Evolutionary conservation across 2,797 vertebrate species (phyloP).

Genomic region (Gorsachius magnificus): DNA sequence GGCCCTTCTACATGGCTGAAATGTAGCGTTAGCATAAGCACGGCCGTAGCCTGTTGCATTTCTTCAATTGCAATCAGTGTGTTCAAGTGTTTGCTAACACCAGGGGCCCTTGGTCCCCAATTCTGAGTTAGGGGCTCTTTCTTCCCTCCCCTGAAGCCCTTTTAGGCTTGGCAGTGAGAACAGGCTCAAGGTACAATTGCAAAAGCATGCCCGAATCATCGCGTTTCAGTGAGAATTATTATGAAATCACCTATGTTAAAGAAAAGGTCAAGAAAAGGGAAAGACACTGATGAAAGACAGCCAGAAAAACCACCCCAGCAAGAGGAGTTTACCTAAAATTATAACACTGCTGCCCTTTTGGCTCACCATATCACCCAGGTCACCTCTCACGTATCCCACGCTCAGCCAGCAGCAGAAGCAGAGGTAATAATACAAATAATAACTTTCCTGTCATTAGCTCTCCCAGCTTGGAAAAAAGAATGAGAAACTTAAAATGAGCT

Average conservation of each 20-base stretch:
- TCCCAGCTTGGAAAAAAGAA: background rate
- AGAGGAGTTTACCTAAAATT: background rate
- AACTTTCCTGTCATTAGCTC: background rate
- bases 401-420: background rate
- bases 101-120: background rate
- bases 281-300: background rate
- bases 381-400: background rate
- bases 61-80: background rate
- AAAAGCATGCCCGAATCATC: background rate
- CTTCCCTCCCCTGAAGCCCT: background rate
- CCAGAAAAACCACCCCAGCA: background rate
- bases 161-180: background rate
- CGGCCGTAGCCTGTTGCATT: background rate
- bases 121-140: background rate
- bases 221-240: background rate
- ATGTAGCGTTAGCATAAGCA: background rate
- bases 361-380: background rate
- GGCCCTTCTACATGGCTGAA: background rate
- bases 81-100: background rate
- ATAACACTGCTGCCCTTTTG: background rate
- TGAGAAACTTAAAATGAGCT: background rate
- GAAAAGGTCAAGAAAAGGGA: conserved; percentile 12
- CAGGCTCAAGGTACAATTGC: background rate
- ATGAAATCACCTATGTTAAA: background rate
- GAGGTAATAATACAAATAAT: background rate